Conservation (phyloP, 2,113 vertebrate species). For the Australoheros scitulus region DNA sequence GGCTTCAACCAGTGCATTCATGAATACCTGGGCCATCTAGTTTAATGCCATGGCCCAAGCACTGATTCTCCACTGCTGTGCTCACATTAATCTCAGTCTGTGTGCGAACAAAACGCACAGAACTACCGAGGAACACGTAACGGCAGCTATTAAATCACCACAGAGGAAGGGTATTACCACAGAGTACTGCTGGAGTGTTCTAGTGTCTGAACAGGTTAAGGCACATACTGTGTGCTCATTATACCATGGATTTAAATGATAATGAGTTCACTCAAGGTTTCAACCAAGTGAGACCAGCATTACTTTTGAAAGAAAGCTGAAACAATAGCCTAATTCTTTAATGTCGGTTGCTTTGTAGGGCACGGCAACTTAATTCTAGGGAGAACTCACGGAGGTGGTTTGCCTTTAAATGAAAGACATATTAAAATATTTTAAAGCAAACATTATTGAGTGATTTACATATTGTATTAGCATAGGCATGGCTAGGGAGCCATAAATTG, state of each 20-base stretch:
- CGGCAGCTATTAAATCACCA: conserved; percentile 42
- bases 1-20: background rate
- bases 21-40: conserved; percentile 8
- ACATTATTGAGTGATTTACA: background rate
- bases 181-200: conserved; percentile 19
- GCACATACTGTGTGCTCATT: conserved; percentile 46
- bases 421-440: background rate
- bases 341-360: background rate
- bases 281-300: background rate
- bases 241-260: conserved; percentile 41
- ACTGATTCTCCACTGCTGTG: conserved; percentile 23
- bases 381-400: background rate
- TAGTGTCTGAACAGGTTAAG: conserved; percentile 33
- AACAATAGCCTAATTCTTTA: background rate
- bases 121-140: conserved; percentile 48
- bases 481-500: background rate
- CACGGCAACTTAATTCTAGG: background rate
- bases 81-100: conserved; percentile 44
- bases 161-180: conserved; percentile 41
- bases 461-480: background rate
- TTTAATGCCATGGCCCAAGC: conserved; percentile 1
- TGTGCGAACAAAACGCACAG: conserved; percentile 39
- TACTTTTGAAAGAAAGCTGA: background rate
- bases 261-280: conserved; percentile 29
- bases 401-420: background rate